Conservation (phyloP, 2,888 invertebrate species). For the Stenchaetothrips biformis region DNA sequence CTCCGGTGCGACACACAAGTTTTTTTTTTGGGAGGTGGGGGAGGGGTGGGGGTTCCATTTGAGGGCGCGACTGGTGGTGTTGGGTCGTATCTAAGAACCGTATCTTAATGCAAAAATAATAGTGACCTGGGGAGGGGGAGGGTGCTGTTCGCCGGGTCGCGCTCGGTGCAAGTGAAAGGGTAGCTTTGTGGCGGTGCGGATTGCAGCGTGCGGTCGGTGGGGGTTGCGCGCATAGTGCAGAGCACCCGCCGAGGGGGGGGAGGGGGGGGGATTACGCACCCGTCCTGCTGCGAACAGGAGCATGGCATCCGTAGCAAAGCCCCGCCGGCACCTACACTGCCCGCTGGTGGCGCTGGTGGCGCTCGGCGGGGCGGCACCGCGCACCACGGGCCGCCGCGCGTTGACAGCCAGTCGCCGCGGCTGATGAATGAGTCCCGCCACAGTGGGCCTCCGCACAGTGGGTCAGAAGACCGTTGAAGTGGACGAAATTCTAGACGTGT, state of each 20-base stretch:
- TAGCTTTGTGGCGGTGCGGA: not conserved
- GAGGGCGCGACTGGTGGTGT: too few species aligned
- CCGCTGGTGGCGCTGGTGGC: not conserved
- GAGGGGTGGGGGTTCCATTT: too few species aligned
- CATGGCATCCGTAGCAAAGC: too few species aligned
- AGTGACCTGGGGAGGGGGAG: not conserved
- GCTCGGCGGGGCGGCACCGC: not conserved
- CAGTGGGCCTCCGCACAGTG: too few species aligned
- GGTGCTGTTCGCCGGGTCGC: not conserved
- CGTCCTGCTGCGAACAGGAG: too few species aligned
- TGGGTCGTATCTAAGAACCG: too few species aligned
- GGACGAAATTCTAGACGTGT: too few species aligned
- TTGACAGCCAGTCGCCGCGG: not conserved
- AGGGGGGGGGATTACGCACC: not conserved
- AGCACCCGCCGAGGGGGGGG: not conserved
- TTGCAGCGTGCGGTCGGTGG: not conserved
- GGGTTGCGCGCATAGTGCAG: not conserved
- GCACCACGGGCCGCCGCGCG: not conserved
- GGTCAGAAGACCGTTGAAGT: too few species aligned
- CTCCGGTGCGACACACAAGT: too few species aligned
- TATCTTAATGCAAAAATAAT: constrained; percentile 10
- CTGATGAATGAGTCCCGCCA: not conserved
- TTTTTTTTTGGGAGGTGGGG: too few species aligned
- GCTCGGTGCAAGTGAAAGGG: not conserved
- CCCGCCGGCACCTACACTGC: not conserved